A percentile compares a stretch with the other conserved stretches of the same genome.
These are phyloP conservation scores for Ferrisia virgata DNA, from an alignment of 2,888 invertebrate species.

Conservation along the genomic window DNA sequence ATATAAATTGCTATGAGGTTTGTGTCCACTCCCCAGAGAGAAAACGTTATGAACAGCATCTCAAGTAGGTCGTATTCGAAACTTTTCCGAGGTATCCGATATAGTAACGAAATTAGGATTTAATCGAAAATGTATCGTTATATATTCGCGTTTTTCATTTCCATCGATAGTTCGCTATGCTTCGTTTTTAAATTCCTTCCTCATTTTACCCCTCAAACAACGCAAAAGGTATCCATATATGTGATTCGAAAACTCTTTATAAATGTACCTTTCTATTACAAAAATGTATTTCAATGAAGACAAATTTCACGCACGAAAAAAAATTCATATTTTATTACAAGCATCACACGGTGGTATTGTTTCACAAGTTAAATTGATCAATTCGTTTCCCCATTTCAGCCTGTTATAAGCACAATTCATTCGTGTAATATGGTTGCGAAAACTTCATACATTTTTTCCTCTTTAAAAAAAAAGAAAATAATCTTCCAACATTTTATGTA, in stretches of 20 bases:
- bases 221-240: background rate
- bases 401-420: background rate
- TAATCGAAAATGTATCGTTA: constrained; percentile 12
- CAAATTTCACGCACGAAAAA: background rate
- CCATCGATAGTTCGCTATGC: background rate
- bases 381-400: background rate
- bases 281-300: background rate
- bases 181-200: background rate
- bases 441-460: background rate
- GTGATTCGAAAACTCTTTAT: background rate
- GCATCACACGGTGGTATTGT: background rate
- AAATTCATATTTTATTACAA: background rate
- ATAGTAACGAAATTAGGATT: constrained; percentile 19
- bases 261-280: background rate
- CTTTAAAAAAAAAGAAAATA: background rate
- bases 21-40: constrained; percentile 37
- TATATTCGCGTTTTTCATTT: background rate
- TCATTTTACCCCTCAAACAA: background rate
- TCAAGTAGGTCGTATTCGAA: background rate
- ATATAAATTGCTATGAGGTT: constrained; percentile 42
- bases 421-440: background rate
- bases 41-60: constrained; percentile 31
- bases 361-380: background rate
- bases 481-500: background rate
- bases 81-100: background rate